Percentiles rank a stretch among this genome's conserved stretches.
These are phyloP conservation scores for Solenopsis invicta DNA, from an alignment of 1,140 invertebrate species.

Conservation along the genomic window DNA sequence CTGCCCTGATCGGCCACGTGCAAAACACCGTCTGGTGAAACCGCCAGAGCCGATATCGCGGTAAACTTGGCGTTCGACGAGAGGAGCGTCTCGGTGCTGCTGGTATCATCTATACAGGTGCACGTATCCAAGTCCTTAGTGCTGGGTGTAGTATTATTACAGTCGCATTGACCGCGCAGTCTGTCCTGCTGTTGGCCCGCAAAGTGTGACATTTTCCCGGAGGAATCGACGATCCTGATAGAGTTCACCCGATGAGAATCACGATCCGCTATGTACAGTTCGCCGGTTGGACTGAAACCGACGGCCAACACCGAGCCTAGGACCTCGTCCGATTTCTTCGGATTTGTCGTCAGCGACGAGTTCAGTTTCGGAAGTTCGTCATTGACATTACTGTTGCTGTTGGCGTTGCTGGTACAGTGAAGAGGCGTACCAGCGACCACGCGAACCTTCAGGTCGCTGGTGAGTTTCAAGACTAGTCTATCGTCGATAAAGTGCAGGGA, in stretches of 20 bases:
- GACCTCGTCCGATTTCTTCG: conserved; percentile 87
- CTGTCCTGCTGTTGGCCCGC: conserved; percentile 91
- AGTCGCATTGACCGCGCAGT: conserved; percentile 82
- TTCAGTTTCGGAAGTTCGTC: conserved; percentile 72
- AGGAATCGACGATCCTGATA: conserved; percentile 93
- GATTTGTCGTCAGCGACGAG: conserved; percentile 58
- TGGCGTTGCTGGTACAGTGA: conserved; percentile 90
- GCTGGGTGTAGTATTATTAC: conserved; percentile 82
- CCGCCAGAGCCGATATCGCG: conserved; percentile 96
- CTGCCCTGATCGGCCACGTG: conserved; percentile 98
- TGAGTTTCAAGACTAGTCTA: conserved; percentile 96
- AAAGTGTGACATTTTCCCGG: conserved; percentile 94
- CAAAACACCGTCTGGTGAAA: conserved; percentile 97
- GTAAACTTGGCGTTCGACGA: conserved; percentile 96
- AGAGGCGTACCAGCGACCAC: conserved; percentile 96
- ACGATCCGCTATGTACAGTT: conserved; percentile 97
- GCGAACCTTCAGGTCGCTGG: conserved; percentile 95
- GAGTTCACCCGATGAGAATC: conserved; percentile 96
- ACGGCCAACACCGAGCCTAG: conserved; percentile 93
- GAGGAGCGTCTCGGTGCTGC: conserved; percentile 93
- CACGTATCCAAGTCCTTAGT: conserved; percentile 87
- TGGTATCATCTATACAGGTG: conserved; percentile 89
- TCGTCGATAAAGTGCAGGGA: conserved; percentile 98
- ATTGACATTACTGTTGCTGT: conserved; percentile 75
- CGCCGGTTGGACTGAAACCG: conserved; percentile 96